Base-by-base conservation (phyloP, 1,140 invertebrate species). In the Cardiocondyla obscurior region DNA sequence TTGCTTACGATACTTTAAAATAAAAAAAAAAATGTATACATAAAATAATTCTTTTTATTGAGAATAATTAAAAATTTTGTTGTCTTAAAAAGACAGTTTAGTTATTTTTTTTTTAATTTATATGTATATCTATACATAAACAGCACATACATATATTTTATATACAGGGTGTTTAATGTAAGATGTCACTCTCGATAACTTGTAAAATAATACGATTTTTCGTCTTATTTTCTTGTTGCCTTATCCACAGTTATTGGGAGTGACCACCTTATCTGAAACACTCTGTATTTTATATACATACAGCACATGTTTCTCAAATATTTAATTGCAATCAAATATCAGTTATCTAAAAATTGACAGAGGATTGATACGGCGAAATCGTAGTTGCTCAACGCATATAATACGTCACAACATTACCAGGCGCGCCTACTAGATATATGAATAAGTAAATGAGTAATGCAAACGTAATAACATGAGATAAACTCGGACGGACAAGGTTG, bases 401-500 rank as follows among this genome's bases (percentile, higher is more conserved):
- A 76, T 44, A 67, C 60, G 22, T 51, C 39, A 57, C 64, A 53
- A 30, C 49, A 39, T 33, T 64, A 64, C 36, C 36, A 70, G 30
- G 22, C 44, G 64, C 39, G 33, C 33, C 53, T 25, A 19, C 28
- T 30, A 36, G 28, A 57, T 14, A 8, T 44, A 51, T n/a, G 30
- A 19, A 64, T 51, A 36, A 77, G 39, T 62, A 49, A 44, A 82
- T 39, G 72, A 51, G 33, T 62, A 60, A 77, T 72, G 72, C 36
- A 82, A 77, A 62, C 25, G 16, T 53, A 19, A 14, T 33, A 33
- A 76, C 36, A 44, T 39, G 53, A 82, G 33, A 79, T 67, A 28
- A 81, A 79, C 44, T 83, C 44, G 7, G 70, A 83, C 33, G 42
- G 67, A 82, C 30, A 25, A 22, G 60, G 39, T 64, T 22, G 58